Conservation (phyloP, 2,113 vertebrate species). For the Clinocottus analis region DNA sequence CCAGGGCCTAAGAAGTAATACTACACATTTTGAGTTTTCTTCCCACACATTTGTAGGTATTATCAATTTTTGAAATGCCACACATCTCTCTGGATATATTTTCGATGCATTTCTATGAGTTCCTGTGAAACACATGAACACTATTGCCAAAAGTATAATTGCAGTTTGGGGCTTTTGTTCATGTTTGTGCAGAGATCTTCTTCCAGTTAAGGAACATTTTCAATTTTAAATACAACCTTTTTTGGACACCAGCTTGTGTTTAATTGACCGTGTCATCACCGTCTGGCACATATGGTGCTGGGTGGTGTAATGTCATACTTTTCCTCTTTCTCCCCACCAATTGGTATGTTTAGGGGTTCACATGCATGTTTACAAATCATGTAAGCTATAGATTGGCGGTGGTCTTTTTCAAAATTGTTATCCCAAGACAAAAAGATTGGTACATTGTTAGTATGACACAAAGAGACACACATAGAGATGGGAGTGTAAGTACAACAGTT, state of each 20-base stretch:
- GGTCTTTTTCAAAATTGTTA: not conserved
- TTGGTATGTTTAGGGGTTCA: not conserved
- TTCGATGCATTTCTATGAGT: conserved; percentile 27
- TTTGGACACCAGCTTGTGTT: not conserved
- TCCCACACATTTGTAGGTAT: conserved; percentile 60
- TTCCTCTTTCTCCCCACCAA: too few relatives aligned
- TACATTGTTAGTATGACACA: not conserved
- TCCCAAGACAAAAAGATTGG: not conserved
- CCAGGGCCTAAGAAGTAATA: conserved; percentile 51
- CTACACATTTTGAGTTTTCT: conserved; percentile 45
- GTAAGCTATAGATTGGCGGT: not conserved
- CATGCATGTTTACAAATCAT: not conserved
- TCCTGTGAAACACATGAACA: not conserved
- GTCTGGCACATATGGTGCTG: not conserved
- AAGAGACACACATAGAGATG: not conserved
- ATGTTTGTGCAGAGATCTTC: not conserved
- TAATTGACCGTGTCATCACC: not conserved
- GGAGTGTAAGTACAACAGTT: not conserved
- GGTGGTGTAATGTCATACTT: not conserved
- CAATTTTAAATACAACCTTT: not conserved
- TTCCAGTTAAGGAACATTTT: not conserved
- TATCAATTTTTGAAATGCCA: conserved; percentile 46
- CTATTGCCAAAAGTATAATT: not conserved
- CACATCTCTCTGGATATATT: conserved; percentile 29
- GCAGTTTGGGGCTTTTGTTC: not conserved